phyloP scores from a whole-genome alignment of 2,113 vertebrate genomes.

The Gallinago paraguaiae region DNA sequence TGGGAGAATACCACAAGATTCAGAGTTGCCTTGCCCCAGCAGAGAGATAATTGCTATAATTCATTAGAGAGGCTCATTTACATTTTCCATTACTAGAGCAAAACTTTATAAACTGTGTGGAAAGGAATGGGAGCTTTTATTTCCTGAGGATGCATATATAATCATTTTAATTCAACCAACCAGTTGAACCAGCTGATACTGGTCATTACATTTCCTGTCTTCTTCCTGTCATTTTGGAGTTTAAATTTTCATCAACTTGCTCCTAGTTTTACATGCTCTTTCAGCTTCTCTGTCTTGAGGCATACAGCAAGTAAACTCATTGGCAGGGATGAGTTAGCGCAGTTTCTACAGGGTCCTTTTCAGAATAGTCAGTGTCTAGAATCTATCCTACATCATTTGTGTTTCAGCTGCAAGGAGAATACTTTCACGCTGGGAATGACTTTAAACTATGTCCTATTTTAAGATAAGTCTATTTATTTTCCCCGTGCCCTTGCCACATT shows the following conservation, averaged over 20 bases:
- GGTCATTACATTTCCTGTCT: constrained; percentile 2
- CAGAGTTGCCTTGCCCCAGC: constrained; percentile 13
- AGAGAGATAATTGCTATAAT: constrained; percentile 54
- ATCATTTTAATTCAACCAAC: not conserved
- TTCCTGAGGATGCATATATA: constrained; percentile 39
- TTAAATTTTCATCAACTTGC: constrained; percentile 19
- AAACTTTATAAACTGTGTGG: constrained; percentile 27
- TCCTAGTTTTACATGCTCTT: not conserved
- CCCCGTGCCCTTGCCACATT: not conserved
- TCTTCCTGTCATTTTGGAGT: not conserved
- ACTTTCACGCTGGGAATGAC: not conserved
- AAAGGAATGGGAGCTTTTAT: constrained; percentile 18
- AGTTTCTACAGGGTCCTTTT: not conserved
- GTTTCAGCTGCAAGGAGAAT: constrained; percentile 15
- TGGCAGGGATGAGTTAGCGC: not conserved
- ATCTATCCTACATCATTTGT: constrained; percentile 9
- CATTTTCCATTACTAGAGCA: constrained; percentile 53
- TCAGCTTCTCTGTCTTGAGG: not conserved
- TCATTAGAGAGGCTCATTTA: constrained; percentile 50
- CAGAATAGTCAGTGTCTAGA: not conserved
- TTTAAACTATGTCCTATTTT: constrained; percentile 41
- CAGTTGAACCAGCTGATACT: not conserved
- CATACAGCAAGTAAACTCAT: not conserved
- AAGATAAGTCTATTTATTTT: constrained; percentile 51
- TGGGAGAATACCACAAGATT: constrained; percentile 1